Conservation (phyloP, 1,140 invertebrate genomes). For the Adelges cooleyi region DNA sequence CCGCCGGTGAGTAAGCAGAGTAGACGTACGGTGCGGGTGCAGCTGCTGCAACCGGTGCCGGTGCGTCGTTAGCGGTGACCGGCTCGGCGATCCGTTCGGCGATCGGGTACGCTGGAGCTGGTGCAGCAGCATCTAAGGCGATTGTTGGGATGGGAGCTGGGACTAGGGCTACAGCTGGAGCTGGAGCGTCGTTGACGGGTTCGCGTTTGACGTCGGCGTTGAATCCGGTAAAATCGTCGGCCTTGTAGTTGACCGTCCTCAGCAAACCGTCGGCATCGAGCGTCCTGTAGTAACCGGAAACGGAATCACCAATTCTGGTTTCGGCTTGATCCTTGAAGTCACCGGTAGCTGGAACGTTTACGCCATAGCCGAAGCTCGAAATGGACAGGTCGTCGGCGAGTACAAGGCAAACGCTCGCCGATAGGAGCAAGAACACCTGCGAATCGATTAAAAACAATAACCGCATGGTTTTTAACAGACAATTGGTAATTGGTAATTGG, state of each 20-base stretch:
- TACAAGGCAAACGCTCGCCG: neutral
- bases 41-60: too few species aligned
- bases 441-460: too few species aligned
- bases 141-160: too few species aligned
- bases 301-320: slow-evolving; percentile 40
- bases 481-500: too few species aligned
- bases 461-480: too few species aligned
- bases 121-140: too few species aligned
- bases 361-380: slow-evolving; percentile 42
- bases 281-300: slow-evolving; percentile 42
- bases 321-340: slow-evolving; percentile 44
- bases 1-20: too few species aligned
- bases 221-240: slow-evolving; percentile 50
- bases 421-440: neutral
- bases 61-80: too few species aligned
- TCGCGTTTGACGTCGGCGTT: slow-evolving; percentile 48
- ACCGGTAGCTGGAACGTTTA: slow-evolving; percentile 42
- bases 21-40: too few species aligned
- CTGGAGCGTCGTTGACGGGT: neutral
- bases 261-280: slow-evolving; percentile 45
- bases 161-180: neutral
- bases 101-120: too few species aligned
- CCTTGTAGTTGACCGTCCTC: slow-evolving; percentile 46
- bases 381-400: neutral
- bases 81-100: too few species aligned